Evolutionary conservation across 2,888 invertebrate species (phyloP), one percentile per base, ranked within the genome.

Genomic region (Trypoxylon attenuatum): DNA sequence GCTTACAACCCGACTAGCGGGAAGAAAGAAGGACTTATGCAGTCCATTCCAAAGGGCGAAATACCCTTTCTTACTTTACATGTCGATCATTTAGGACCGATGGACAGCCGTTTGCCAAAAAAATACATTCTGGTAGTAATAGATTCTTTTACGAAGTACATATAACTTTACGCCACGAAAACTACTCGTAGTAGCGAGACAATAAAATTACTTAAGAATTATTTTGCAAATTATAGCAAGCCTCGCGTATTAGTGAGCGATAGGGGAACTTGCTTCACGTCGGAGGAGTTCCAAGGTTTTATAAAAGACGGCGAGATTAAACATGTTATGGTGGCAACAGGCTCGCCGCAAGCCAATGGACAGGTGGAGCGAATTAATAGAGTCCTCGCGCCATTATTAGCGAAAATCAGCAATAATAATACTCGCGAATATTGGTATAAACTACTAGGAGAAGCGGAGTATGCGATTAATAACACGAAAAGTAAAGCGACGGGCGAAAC

Each of bases 321-420:
- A 22, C 78, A 78, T 42, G 61, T 80, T n/a, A 59, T 67, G 47
- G 74, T 82, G 4, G 80, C 82, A 5, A 73, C 78, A 0, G 76
- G 63, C 2, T 73, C 75, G 2, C 81, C 4, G 63, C 78, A 43
- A 75, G 79, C 0, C 83, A 83, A 58, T 80, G 82, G 0, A 82
- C 84, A 49, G 65, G 75, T 0, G 74, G 79, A 19, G 25, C 21
- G 42, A 6, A 15, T 19, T 10, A 76, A 81, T 39, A 25, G 55
- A 0, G 50, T 45, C 8, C 18, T 53, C 0, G 1, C 33, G 2
- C 53, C 53, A 1, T 43, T 60, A 52, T 25, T 57, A 5, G 57
- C 41, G 4, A 57, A 57, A 22, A 5, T 57, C 16, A 8, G 23
- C 1, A 29, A 57, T 5, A 45, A 43, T 8, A 22, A 43, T 6